phyloP scores from a whole-genome alignment of 2,113 vertebrate genomes.

The Cebidichthys violaceus region DNA sequence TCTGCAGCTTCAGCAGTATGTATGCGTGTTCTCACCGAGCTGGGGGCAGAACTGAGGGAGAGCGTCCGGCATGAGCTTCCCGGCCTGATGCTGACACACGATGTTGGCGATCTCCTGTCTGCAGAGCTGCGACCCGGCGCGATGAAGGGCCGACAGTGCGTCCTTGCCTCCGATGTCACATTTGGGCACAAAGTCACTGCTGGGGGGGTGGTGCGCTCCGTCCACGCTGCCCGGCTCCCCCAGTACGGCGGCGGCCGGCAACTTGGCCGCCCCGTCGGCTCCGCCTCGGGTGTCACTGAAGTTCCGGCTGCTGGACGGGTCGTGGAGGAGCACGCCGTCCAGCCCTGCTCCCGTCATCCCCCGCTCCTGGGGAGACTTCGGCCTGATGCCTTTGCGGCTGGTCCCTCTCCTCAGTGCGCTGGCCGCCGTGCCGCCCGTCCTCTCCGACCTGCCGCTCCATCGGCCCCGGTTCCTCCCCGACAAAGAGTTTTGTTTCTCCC shows the following conservation, averaged over 20 bases:
- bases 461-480: conserved; percentile 82
- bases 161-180: conserved; percentile 96
- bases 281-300: conserved; percentile 77
- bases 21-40: conserved; percentile 84
- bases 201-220: conserved; percentile 89
- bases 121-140: conserved; percentile 92
- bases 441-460: conserved; percentile 83
- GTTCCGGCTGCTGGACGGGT: conserved; percentile 90
- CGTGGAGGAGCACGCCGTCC: conserved; percentile 72
- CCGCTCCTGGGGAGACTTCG: conserved; percentile 63
- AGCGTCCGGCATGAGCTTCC: conserved; percentile 90
- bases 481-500: conserved; percentile 82
- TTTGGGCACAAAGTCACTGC: conserved; percentile 91
- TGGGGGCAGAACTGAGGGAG: conserved; percentile 93
- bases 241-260: conserved; percentile 83
- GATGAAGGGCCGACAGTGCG: conserved; percentile 91
- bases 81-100: conserved; percentile 93
- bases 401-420: conserved; percentile 78
- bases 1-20: no score
- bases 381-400: conserved; percentile 73
- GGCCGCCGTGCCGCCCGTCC: conserved; percentile 71
- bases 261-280: conserved; percentile 74
- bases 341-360: conserved; percentile 58
- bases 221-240: conserved; percentile 96
- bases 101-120: conserved; percentile 95